Evolutionary conservation across 2,113 vertebrate species (phyloP), one percentile per base, ranked within the genome.

Genomic region (Camarhynchus parvulus): DNA sequence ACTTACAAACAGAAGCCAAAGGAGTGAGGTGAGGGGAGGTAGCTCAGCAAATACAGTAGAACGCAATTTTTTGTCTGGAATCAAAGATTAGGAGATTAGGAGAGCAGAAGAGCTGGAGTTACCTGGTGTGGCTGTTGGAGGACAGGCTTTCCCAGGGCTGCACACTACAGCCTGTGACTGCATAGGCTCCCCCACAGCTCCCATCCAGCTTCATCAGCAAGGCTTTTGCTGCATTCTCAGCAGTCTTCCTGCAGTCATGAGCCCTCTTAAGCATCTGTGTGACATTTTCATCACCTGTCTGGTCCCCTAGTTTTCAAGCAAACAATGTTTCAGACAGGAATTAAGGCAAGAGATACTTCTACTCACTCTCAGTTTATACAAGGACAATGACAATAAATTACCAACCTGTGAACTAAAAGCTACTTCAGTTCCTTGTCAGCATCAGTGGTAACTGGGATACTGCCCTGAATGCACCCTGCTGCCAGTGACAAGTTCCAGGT

Each of bases 51-150:
- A 72, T 4, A 41, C 9, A 75, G 56, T 12, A 66, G 22, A 77
- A 73, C 9, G 3, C 18, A 70, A 28, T 7, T 64, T 49, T 23
- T 31, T 33, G 28, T 50, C 18, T 63, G 55, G 69, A 80, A 20
- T 30, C 19, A 79, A 81, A 81, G 18, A 55, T 35, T 9, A 37
- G 18, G 13, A 30, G 23, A 86, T 68, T 21, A 90, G 56, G 23
- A 55, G 16, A 66, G 17, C 27, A 53, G 50, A 76, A 5, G 13
- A 87, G 35, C 12, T 76, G 46, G n/a, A 56, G 11, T 96, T 97
- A 99, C 99, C 99, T 99, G 76, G 98, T 99, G 87, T 99, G 99
- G 95, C 98, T 99, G 96, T 99, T 99, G 88, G 98, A 99, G 18
- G 98, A 99, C 31, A 99, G 97, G 87, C 98, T 99, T 96, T 99